Evolutionary conservation across 2,888 invertebrate species (phyloP).

Genomic region (Oxytorus armatus): DNA sequence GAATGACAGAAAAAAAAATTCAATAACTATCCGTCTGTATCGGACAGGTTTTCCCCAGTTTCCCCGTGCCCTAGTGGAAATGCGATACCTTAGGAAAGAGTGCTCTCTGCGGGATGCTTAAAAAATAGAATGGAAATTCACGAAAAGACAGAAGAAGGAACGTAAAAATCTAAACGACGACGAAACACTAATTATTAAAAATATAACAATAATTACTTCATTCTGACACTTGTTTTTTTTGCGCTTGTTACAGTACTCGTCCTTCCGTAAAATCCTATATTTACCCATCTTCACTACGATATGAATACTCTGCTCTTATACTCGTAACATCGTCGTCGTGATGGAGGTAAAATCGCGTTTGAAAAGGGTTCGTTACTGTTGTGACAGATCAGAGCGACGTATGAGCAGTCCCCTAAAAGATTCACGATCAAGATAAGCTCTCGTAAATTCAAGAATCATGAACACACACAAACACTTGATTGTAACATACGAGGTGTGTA

Average conservation of each 20-base stretch:
- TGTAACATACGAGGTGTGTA: too few relatives aligned
- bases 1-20: too few relatives aligned
- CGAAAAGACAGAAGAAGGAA: too few relatives aligned
- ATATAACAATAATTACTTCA: slow-evolving; percentile 21
- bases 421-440: slow-evolving; percentile 61
- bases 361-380: slow-evolving; percentile 65
- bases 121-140: too few relatives aligned
- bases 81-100: too few relatives aligned
- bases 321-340: not conserved
- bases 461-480: not conserved
- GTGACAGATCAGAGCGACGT: slow-evolving; percentile 56
- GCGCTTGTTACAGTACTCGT: slow-evolving; percentile 23
- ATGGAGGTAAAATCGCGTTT: slow-evolving; percentile 42
- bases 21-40: too few relatives aligned
- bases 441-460: slow-evolving; percentile 50
- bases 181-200: not conserved
- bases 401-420: slow-evolving; percentile 29
- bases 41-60: too few relatives aligned
- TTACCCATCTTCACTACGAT: slow-evolving; percentile 29
- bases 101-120: too few relatives aligned
- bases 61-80: too few relatives aligned
- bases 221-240: slow-evolving; percentile 23
- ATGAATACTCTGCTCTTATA: slow-evolving; percentile 21
- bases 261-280: slow-evolving; percentile 56
- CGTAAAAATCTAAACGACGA: too few relatives aligned